Base-by-base conservation (phyloP, 2,797 vertebrate genomes). In the Echeneis naucrates region DNA sequence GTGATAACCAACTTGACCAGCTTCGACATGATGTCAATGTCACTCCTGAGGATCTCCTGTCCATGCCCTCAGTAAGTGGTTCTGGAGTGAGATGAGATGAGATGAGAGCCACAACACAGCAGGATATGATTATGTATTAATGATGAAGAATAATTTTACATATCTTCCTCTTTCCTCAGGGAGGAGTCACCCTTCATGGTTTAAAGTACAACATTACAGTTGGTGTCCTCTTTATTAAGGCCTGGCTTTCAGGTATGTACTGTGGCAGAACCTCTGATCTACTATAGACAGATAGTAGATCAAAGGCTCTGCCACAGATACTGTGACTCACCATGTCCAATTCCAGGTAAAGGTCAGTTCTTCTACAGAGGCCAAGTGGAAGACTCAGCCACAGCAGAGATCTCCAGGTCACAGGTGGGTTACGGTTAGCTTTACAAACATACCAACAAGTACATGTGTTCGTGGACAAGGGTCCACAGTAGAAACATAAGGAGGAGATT, bases 381-480 rank as follows among this genome's bases (percentile, higher is more conserved):
- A 81, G 94, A 96, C 75, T 95, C 92, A 16, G 93, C 93, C 64
- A 95, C 92, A 40, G 95, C 93, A 75, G 93, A 95, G 75, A 95
- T 96, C 77, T 96, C 95, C 72, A 86, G 93, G 80, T 94, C 94
- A 67, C 95, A 95, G 91, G 95, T 93, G 45, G 7, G 83, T 78
- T 57, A 30, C 30, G 6, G 30, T 30, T 30, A 30, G 30, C 30
- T 30, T n/a, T n/a, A n/a, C n/a, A n/a, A n/a, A n/a, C n/a, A n/a
- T n/a, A n/a, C n/a, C n/a, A n/a, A n/a, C n/a, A n/a, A n/a, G n/a
- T n/a, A n/a, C n/a, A n/a, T n/a, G n/a, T n/a, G n/a, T n/a, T n/a
- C n/a, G n/a, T n/a, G n/a, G 30, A 30, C 30, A 3, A 30, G 30
- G 30, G 30, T 30, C 30, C 30, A 30, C 30, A 30, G 30, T 3